Conservation (phyloP, 2,888 invertebrate genomes). For the Exocentrus adspersus region DNA sequence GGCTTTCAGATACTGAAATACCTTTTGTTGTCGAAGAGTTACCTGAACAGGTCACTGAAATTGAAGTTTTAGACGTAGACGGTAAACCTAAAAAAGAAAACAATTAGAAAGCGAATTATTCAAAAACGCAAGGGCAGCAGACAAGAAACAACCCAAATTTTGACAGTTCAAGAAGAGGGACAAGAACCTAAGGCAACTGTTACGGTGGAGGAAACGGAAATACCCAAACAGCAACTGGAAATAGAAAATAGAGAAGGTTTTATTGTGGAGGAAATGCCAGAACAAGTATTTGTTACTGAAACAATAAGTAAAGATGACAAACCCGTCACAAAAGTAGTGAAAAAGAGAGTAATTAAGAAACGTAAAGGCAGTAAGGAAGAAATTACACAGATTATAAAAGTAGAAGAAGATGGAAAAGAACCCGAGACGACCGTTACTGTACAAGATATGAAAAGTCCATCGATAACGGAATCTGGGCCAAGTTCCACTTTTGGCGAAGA, state of each 20-base stretch:
- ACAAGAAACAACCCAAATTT: constrained; percentile 50
- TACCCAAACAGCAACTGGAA: background rate
- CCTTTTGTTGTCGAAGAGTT: constrained; percentile 37
- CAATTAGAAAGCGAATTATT: constrained; percentile 59
- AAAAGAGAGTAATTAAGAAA: constrained; percentile 62
- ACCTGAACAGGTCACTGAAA: constrained; percentile 46
- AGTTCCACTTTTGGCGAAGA: no score
- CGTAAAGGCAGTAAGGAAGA: constrained; percentile 57
- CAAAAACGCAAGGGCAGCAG: constrained; percentile 59
- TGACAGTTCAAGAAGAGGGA: constrained; percentile 33
- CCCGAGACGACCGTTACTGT: constrained; percentile 60
- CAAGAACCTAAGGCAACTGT: constrained; percentile 48
- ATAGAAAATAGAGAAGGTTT: background rate
- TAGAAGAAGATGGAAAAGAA: constrained; percentile 60
- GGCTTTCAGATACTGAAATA: constrained; percentile 35
- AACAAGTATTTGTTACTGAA: constrained; percentile 45
- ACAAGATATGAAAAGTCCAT: constrained; percentile 50
- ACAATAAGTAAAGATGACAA: constrained; percentile 39
- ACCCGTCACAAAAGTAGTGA: constrained; percentile 52
- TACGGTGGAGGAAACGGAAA: constrained; percentile 54
- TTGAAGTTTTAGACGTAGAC: constrained; percentile 40
- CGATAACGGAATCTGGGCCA: constrained; percentile 15
- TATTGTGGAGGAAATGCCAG: constrained; percentile 51
- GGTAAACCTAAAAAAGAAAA: constrained; percentile 49
- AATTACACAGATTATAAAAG: constrained; percentile 50